Evolutionary conservation across 2,797 vertebrate genomes (phyloP), one percentile per base, ranked within the genome.

Genomic region (Macropodus opercularis): DNA sequence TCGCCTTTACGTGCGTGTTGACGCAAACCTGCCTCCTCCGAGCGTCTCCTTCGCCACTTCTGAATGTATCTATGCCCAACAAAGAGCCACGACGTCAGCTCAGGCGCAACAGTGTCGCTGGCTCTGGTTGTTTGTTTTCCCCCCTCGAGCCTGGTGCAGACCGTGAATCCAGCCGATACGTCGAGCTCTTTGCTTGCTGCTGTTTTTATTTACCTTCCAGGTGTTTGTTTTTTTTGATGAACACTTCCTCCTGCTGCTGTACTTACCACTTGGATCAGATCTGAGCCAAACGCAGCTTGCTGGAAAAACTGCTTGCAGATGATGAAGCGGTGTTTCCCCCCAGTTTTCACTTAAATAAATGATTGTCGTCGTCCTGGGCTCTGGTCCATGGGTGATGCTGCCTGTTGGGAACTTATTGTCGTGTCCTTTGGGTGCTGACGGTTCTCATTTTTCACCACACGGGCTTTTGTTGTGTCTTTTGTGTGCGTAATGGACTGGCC

Each of bases 401-500:
- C 79, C 69, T 49, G 79, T 66, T 65, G 42, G 71, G 72, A 72
- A 81, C 73, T 87, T 77, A 83, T 50, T 64, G 60, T 61, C 36
- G 77, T 26, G 63, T 80, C 84, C 75, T 64, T 55, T 77, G 38
- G 73, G 73, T 83, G 74, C 82, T 81, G 79, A 63, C 79, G 65
- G 68, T 38, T 80, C 69, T 85, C 88, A 90, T 92, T 86, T 87
- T 85, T 31, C 68, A 68, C 79, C 31, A 53, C 82, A 74, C 80
- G 57, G 63, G 86, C 90, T 92, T 92, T 93, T 93, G 91, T 93
- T 93, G 85, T 90, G 80, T 82, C 88, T 90, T 92, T 92, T 91
- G 90, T 92, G 89, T 90, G 79, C 87, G 88, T 84, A 79, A 87
- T 81, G 77, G 79, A 85, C 89, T 87, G 79, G 89, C 80, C 85